These are phyloP conservation scores for Thryonomys swinderianus DNA, from an alignment of 2,113 vertebrate genomes.

Conservation along the genomic window DNA sequence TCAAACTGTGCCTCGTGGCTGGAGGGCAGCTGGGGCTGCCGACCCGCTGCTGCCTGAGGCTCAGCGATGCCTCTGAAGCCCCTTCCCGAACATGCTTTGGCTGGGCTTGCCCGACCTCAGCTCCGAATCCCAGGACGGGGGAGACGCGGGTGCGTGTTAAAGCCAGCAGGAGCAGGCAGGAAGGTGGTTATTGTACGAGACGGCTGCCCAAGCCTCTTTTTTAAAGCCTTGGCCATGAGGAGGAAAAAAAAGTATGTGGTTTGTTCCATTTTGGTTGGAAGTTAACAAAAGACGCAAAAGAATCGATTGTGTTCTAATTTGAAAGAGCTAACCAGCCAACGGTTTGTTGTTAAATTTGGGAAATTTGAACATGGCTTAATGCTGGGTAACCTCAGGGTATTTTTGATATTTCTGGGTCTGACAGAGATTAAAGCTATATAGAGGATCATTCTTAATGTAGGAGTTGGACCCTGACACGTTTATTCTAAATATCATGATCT, in stretches of 20 bases:
- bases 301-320: neutral
- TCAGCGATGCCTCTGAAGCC: neutral
- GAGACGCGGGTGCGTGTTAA: neutral
- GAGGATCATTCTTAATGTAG: neutral
- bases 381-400: neutral
- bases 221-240: neutral
- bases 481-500: neutral
- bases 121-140: neutral
- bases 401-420: neutral
- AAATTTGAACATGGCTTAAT: neutral
- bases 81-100: neutral
- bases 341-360: neutral
- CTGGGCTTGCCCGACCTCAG: neutral
- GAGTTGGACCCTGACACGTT: neutral
- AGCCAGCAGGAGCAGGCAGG: neutral
- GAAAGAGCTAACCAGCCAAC: neutral
- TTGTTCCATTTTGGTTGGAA: slow-evolving; percentile 23
- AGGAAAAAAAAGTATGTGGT: neutral
- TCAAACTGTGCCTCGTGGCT: neutral
- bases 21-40: neutral
- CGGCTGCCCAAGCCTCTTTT: neutral
- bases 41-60: neutral
- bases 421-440: neutral
- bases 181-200: neutral
- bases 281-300: neutral